Evolutionary conservation across 1,140 invertebrate genomes (phyloP).

Genomic region (Trialeurodes vaporariorum): DNA sequence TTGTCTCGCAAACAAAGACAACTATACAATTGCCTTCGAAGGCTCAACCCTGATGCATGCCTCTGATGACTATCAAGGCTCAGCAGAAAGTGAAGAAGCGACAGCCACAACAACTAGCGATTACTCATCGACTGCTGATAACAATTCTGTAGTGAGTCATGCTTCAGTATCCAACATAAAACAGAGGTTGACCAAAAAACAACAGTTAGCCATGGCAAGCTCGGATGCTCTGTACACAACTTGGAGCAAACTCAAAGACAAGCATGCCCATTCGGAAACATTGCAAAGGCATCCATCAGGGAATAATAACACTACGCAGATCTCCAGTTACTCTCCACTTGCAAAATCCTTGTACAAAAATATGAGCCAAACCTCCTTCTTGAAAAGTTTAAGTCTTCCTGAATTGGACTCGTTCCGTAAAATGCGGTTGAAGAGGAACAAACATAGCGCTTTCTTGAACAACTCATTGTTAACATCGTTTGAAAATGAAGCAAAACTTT

Average conservation of each 20-base stretch:
- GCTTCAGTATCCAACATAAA: background rate
- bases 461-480: background rate
- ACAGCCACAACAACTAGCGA: background rate
- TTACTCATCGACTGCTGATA: background rate
- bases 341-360: background rate
- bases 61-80: conserved; percentile 55
- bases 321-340: conserved; percentile 19
- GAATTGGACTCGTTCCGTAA: background rate
- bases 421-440: background rate
- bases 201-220: conserved; percentile 52
- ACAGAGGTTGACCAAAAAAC: background rate
- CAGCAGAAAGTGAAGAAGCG: background rate
- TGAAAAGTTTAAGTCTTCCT: background rate
- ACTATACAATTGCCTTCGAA: conserved; percentile 89
- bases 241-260: conserved; percentile 66
- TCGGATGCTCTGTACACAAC: conserved; percentile 71
- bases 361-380: background rate
- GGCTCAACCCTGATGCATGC: conserved; percentile 74
- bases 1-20: conserved; percentile 81
- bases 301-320: conserved; percentile 52
- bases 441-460: background rate
- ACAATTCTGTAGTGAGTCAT: background rate
- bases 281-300: conserved; percentile 55
- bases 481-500: background rate
- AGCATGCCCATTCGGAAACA: conserved; percentile 30